These are phyloP conservation scores for Thripadectes ignobilis DNA, from an alignment of 2,797 vertebrate species.

Conservation along the genomic window DNA sequence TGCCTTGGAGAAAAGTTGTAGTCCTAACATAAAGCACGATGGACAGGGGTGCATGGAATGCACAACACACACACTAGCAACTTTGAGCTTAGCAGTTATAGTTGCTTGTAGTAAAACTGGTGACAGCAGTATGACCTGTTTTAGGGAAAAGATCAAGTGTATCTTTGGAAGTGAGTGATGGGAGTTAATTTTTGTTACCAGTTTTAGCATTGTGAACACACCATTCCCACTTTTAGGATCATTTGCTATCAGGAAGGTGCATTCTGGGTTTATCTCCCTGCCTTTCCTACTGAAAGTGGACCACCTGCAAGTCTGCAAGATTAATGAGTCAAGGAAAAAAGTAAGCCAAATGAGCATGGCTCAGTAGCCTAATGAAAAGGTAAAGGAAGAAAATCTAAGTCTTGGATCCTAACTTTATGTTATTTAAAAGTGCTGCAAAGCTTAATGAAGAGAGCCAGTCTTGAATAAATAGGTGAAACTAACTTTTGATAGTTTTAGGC, in stretches of 20 bases:
- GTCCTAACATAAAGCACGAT: background rate
- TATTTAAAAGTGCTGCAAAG: background rate
- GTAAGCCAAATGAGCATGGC: background rate
- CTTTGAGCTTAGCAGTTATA: background rate
- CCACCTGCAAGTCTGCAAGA: background rate
- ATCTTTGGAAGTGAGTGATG: background rate
- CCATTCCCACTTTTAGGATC: background rate
- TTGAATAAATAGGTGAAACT: background rate
- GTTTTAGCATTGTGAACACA: background rate
- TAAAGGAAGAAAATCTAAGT: background rate
- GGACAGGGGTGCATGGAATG: fast-evolving
- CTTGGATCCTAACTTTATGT: background rate
- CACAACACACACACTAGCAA: background rate
- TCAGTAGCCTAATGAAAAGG: background rate
- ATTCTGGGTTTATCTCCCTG: background rate
- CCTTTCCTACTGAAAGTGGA: background rate
- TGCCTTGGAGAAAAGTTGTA: background rate
- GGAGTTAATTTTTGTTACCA: background rate
- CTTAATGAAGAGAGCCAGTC: background rate
- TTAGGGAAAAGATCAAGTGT: background rate
- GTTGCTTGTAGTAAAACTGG: background rate
- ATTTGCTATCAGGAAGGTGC: background rate
- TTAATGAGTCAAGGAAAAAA: background rate
- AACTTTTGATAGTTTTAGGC: background rate
- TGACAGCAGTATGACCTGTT: background rate